phyloP scores from a whole-genome alignment of 2,797 vertebrate species.

The Pelochelys cantorii region DNA sequence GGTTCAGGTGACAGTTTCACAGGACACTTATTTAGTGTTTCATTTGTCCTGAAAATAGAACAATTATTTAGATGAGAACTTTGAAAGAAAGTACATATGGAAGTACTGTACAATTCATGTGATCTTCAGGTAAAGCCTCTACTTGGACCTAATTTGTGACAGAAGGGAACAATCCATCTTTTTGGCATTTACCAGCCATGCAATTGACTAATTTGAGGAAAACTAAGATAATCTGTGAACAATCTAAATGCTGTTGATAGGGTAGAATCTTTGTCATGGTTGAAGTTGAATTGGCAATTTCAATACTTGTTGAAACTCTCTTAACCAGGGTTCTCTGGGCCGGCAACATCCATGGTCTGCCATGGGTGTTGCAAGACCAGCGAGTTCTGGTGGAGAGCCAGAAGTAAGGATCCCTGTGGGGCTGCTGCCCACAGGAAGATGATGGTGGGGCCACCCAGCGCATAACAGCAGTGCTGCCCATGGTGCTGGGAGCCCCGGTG shows the following conservation, averaged over 20 bases:
- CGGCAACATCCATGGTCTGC: too few relatives aligned
- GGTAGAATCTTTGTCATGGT: neutral
- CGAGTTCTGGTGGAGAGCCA: too few relatives aligned
- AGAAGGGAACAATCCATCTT: neutral
- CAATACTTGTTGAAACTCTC: neutral
- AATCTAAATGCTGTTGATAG: rapidly evolving
- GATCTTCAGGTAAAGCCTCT: neutral
- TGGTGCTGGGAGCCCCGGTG: too few relatives aligned
- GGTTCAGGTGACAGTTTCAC: conserved; percentile 35
- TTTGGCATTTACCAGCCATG: neutral
- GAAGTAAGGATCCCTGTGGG: too few relatives aligned
- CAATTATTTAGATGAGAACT: conserved; percentile 9
- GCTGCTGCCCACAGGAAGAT: too few relatives aligned
- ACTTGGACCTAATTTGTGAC: neutral
- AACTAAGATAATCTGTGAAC: neutral
- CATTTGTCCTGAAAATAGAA: conserved; percentile 48
- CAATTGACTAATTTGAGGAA: neutral
- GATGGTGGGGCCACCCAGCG: too few relatives aligned
- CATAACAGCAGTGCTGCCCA: too few relatives aligned
- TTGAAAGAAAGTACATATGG: neutral
- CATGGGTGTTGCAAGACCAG: too few relatives aligned
- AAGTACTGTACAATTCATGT: neutral
- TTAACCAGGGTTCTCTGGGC: too few relatives aligned
- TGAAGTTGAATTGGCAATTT: neutral
- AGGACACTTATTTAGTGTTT: conserved; percentile 51